Evolutionary conservation across 92 coral and sea anemone genomes (phyloP).

Genomic region (Phenganax stokvisi): DNA sequence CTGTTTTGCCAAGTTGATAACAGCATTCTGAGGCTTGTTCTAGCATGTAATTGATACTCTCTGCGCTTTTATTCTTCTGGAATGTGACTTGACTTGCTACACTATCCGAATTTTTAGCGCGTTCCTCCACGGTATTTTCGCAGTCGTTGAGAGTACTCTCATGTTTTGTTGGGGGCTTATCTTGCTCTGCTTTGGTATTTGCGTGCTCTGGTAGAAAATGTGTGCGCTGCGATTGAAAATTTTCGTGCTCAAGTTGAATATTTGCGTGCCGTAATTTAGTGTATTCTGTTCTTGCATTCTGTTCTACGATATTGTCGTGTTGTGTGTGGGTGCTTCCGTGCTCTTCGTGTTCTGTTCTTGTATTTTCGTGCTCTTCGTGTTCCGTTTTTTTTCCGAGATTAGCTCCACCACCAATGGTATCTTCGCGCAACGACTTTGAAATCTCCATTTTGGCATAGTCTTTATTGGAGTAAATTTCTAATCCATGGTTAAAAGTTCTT

Average conservation of each 20-base stretch:
- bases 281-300: background rate
- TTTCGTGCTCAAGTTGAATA: background rate
- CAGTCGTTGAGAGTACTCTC: background rate
- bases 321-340: background rate
- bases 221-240: no score
- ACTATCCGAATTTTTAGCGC: background rate
- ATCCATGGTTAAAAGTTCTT: slow-evolving; percentile 4
- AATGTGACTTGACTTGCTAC: background rate
- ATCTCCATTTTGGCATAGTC: background rate
- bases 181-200: no score
- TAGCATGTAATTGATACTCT: slow-evolving; percentile 6
- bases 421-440: background rate
- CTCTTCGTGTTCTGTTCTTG: no score
- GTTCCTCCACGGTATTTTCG: background rate
- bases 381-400: no score
- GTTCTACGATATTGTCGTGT: no score
- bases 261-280: background rate
- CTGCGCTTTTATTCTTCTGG: background rate
- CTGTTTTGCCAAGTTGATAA: background rate
- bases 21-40: slow-evolving; percentile 18
- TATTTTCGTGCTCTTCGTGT: no score
- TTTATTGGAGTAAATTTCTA: slow-evolving; percentile 1
- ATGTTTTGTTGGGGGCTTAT: no score
- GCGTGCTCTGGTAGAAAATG: no score
- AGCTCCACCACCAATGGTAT: background rate